Percentiles rank a stretch among this genome's conserved stretches.
These are phyloP conservation scores for Drosophila vallismaia DNA, from an alignment of 2,888 invertebrate genomes.

Conservation along the genomic window DNA sequence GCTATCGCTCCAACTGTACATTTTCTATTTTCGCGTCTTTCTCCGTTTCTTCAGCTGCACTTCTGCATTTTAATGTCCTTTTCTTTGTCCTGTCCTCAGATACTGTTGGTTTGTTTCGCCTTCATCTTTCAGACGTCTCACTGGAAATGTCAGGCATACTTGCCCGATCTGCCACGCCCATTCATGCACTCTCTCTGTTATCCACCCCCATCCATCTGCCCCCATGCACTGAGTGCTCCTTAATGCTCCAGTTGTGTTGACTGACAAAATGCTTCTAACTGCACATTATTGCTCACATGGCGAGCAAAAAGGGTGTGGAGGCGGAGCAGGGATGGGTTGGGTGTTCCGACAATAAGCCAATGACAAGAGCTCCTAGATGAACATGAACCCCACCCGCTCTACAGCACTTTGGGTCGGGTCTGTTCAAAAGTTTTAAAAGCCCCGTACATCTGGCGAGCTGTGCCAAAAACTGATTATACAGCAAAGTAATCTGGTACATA, in stretches of 20 bases:
- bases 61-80: slow-evolving; percentile 14
- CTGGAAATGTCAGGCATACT: slow-evolving; percentile 47
- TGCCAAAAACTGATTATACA: slow-evolving; percentile 1
- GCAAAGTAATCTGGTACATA: not conserved
- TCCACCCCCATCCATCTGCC: slow-evolving; percentile 1
- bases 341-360: slow-evolving; percentile 32
- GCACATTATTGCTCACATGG: slow-evolving; percentile 56
- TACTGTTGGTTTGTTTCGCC: slow-evolving; percentile 18
- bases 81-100: slow-evolving; percentile 3
- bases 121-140: slow-evolving; percentile 29
- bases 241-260: slow-evolving; percentile 27
- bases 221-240: slow-evolving; percentile 17
- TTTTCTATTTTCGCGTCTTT: slow-evolving; percentile 3
- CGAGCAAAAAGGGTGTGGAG: not conserved
- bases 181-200: not conserved
- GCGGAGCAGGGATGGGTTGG: slow-evolving; percentile 1
- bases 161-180: slow-evolving; percentile 13
- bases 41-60: slow-evolving; percentile 10
- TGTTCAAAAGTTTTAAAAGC: slow-evolving; percentile 1
- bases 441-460: not conserved
- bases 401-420: not conserved
- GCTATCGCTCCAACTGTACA: slow-evolving; percentile 12
- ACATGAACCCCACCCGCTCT: slow-evolving; percentile 3
- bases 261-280: slow-evolving; percentile 63
- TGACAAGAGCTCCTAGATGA: slow-evolving; percentile 34